A percentile compares a stretch with the other conserved stretches of the same genome.
phyloP scores from a whole-genome alignment of 1,140 invertebrate genomes.

The Leptonema lineaticorne region DNA sequence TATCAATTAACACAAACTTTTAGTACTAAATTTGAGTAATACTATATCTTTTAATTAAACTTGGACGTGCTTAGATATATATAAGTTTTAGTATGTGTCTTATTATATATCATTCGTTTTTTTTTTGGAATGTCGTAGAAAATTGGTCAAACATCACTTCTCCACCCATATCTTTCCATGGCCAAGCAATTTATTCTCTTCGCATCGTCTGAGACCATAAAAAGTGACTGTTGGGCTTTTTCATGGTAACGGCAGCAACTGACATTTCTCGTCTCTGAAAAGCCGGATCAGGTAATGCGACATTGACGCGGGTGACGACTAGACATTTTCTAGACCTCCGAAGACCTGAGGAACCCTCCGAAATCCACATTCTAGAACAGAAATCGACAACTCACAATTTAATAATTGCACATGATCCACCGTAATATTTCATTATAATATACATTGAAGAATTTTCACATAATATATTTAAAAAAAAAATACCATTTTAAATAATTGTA shows the following conservation, averaged over 20 bases:
- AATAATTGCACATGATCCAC: no score
- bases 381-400: constrained; percentile 5
- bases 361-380: not conserved
- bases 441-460: no score
- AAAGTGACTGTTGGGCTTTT: constrained; percentile 8
- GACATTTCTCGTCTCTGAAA: constrained; percentile 19
- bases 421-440: no score
- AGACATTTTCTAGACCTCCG: not conserved
- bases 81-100: no score
- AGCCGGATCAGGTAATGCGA: constrained; percentile 25
- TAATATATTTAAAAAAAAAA: no score
- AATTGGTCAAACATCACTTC: constrained; percentile 3
- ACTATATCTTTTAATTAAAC: no score
- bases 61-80: no score
- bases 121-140: not conserved
- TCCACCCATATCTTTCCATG: not conserved
- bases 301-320: constrained; percentile 10
- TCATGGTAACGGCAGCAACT: not conserved
- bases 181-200: constrained; percentile 11
- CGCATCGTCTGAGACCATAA: constrained; percentile 3
- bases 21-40: no score
- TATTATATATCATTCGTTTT: no score
- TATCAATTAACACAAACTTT: no score
- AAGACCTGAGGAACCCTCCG: not conserved
- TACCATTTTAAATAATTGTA: no score